phyloP scores from a whole-genome alignment of 2,113 vertebrate species.

The Strigops habroptila region DNA sequence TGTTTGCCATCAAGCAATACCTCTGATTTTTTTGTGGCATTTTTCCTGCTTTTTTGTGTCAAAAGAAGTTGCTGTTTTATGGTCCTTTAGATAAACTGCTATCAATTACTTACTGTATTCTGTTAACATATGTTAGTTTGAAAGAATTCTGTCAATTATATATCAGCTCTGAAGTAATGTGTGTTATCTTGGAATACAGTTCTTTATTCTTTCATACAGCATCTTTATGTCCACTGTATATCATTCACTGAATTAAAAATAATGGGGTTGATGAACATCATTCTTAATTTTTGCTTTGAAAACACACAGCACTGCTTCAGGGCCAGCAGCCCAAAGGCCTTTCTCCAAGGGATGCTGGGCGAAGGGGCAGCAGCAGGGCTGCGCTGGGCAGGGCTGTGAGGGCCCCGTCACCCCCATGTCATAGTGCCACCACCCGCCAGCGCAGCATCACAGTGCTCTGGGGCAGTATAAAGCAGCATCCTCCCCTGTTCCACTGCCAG shows the following conservation, averaged over 20 bases:
- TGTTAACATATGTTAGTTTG: not conserved
- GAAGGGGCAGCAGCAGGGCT: too few relatives aligned
- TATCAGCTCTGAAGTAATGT: not conserved
- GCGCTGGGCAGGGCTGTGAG: too few relatives aligned
- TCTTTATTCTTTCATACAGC: not conserved
- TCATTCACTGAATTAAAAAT: not conserved
- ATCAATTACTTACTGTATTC: not conserved
- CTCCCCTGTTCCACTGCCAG: too few relatives aligned
- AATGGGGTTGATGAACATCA: not conserved
- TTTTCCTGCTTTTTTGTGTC: not conserved
- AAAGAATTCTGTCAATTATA: not conserved
- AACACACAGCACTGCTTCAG: not conserved
- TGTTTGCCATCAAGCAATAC: not conserved
- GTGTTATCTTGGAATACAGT: not conserved
- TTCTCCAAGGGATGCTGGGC: too few relatives aligned
- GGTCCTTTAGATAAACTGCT: not conserved
- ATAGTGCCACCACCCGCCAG: too few relatives aligned
- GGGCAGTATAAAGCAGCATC: too few relatives aligned
- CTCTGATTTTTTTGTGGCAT: not conserved
- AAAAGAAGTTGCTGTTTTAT: not conserved
- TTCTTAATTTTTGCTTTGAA: not conserved
- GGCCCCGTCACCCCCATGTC: too few relatives aligned
- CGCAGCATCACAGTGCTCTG: too few relatives aligned
- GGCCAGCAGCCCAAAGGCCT: too few relatives aligned
- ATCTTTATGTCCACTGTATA: not conserved